Conservation (phyloP, 2,797 vertebrate species). For the Ambastaia sidthimunki region DNA sequence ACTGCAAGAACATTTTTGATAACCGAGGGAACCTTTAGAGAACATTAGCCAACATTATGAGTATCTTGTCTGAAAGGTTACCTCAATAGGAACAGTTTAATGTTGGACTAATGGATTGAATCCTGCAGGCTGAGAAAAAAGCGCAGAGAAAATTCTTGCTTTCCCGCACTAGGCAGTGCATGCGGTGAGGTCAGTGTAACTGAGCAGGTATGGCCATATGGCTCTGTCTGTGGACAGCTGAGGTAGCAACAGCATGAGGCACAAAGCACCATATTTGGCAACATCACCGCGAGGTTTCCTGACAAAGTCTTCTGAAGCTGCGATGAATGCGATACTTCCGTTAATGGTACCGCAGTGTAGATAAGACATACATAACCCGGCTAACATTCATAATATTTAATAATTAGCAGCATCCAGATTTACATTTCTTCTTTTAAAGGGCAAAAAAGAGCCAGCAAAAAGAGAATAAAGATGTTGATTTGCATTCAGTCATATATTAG, state of each 20-base stretch:
- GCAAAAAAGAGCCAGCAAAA: background rate
- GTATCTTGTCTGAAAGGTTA: background rate
- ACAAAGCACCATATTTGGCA: conserved; percentile 43
- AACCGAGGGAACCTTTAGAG: too few species aligned
- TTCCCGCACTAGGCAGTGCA: conserved; percentile 8
- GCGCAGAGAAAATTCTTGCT: background rate
- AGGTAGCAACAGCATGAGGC: conserved; percentile 37
- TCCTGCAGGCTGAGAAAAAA: conserved; percentile 9
- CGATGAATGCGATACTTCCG: conserved; percentile 25
- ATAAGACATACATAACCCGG: conserved; percentile 13
- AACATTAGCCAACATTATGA: too few species aligned
- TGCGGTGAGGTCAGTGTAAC: conserved; percentile 27
- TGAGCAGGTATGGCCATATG: conserved; percentile 36
- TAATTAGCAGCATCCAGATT: too few species aligned
- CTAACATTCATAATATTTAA: too few species aligned
- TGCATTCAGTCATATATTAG: conserved; percentile 20
- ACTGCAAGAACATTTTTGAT: too few species aligned
- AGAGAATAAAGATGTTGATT: background rate
- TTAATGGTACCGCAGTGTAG: conserved; percentile 37
- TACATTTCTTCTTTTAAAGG: too few species aligned
- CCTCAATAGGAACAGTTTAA: conserved; percentile 10
- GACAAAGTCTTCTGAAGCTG: conserved; percentile 34
- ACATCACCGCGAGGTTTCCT: conserved; percentile 23
- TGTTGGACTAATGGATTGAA: background rate
- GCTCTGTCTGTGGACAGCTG: conserved; percentile 40